Evolutionary conservation across 2,797 vertebrate species (phyloP), one percentile per base, ranked within the genome.

Genomic region (Tapera naevia): DNA sequence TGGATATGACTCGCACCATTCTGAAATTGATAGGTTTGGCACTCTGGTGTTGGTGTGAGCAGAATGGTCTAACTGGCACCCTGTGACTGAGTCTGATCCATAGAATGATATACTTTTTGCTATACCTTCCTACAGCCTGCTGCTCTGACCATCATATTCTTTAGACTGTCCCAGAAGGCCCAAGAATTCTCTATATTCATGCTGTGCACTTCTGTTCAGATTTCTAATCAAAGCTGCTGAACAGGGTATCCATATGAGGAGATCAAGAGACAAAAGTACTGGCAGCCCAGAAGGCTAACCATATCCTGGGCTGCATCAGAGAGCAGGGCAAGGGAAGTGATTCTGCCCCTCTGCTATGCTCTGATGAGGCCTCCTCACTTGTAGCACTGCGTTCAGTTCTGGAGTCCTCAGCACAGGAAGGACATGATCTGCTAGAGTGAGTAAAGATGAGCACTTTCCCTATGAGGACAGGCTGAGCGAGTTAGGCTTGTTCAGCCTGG

Each of bases 161-260:
- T 66, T 48, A 45, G 7, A 32, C 22, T 66, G 10, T 35, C 84
- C 37, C 19, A 7, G 33, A 53, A 71, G 19, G 32, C 3, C 37
- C 2, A 2, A 1, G 66, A n/a, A 28, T 64, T 78, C 35, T 74
- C 35, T 30, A 10, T 4, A 30, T 70, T 25, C 1, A 0, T 60
- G 39, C 18, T 54, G 15, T 61, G 16, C 16, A 37, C 13, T 73
- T 66, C 32, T 23, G 9, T 32, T 73, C 12, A n/a, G 35, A 43
- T 74, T 66, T 84, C n/a, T 86, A n/a, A 80, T 48, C 37, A 54
- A 57, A 48, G 62, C 16, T 61, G 7, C 33, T 57, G 12, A 79
- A 25, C 2, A 1, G n/a, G 17, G 5, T 80, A 37, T 45, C 62
- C 7, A 7, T 2, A 46, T 84, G 51, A 60, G 57, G 75, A 84